phyloP scores from a whole-genome alignment of 2,797 vertebrate species.

The Pseudochromis fuscus region DNA sequence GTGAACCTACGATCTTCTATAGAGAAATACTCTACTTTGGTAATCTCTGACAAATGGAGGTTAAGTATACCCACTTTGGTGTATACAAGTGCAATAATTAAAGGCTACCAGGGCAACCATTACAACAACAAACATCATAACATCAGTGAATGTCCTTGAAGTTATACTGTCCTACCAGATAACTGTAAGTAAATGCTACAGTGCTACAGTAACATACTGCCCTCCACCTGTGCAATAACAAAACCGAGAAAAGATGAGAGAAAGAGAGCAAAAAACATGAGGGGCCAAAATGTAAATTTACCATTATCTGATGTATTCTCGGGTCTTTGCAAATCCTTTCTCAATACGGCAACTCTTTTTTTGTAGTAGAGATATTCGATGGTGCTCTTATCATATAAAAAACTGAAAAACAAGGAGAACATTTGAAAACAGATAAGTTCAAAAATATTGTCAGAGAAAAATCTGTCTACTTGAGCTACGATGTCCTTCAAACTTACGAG shows the following conservation, averaged over 20 bases:
- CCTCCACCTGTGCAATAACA: background rate
- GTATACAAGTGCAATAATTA: background rate
- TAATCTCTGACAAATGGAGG: background rate
- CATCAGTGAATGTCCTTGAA: background rate
- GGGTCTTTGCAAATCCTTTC: constrained; percentile 81
- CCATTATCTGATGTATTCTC: constrained; percentile 73
- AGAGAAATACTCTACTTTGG: background rate
- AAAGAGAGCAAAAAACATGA: constrained; percentile 11
- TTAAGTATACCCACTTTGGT: background rate
- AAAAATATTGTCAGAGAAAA: background rate
- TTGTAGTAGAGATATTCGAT: constrained; percentile 96
- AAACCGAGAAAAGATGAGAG: background rate
- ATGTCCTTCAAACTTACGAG: constrained; percentile 84
- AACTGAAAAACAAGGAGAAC: constrained; percentile 79
- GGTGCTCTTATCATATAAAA: constrained; percentile 95
- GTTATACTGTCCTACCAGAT: background rate
- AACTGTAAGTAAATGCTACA: background rate
- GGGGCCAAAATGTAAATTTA: constrained; percentile 53
- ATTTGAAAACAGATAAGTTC: constrained; percentile 4
- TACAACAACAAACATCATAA: background rate
- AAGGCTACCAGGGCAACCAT: background rate
- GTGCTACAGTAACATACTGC: background rate
- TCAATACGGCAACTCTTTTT: constrained; percentile 92
- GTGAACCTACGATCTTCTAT: background rate
- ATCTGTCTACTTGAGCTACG: background rate